phyloP scores from a whole-genome alignment of 92 coral and sea anemone genomes.

The Siderastrea radians region DNA sequence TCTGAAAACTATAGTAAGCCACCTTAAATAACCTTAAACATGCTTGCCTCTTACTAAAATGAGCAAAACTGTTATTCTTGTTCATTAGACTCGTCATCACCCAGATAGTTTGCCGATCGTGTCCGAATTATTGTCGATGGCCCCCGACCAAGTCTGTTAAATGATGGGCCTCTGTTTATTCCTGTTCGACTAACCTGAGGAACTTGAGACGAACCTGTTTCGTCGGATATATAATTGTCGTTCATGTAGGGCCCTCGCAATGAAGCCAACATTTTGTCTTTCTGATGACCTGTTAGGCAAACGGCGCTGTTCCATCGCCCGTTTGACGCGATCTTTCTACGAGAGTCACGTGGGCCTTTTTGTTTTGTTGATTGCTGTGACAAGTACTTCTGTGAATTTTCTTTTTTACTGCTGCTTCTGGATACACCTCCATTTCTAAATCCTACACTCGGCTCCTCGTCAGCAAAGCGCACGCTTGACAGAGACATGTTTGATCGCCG shows the following conservation, averaged over 20 bases:
- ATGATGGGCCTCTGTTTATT: conserved; percentile 9
- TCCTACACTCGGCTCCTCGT: conserved; percentile 44
- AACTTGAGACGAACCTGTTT: conserved; percentile 9
- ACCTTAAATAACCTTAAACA: background rate
- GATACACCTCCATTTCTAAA: background rate
- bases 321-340: background rate
- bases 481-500: conserved; percentile 39
- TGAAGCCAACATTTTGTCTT: conserved; percentile 3
- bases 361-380: conserved; percentile 5
- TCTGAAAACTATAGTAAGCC: background rate
- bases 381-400: background rate
- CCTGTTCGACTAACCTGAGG: background rate
- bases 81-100: conserved; percentile 49
- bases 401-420: conserved; percentile 1
- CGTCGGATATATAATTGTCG: conserved; percentile 28
- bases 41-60: too few relatives aligned
- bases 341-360: background rate
- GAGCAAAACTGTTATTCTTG: background rate
- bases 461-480: conserved; percentile 68
- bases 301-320: conserved; percentile 51
- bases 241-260: conserved; percentile 5
- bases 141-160: conserved; percentile 5
- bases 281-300: conserved; percentile 45
- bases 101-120: conserved; percentile 45
- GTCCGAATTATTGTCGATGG: conserved; percentile 40